Conservation (phyloP, 2,797 vertebrate genomes). For the Chaetophractus vellerosus region DNA sequence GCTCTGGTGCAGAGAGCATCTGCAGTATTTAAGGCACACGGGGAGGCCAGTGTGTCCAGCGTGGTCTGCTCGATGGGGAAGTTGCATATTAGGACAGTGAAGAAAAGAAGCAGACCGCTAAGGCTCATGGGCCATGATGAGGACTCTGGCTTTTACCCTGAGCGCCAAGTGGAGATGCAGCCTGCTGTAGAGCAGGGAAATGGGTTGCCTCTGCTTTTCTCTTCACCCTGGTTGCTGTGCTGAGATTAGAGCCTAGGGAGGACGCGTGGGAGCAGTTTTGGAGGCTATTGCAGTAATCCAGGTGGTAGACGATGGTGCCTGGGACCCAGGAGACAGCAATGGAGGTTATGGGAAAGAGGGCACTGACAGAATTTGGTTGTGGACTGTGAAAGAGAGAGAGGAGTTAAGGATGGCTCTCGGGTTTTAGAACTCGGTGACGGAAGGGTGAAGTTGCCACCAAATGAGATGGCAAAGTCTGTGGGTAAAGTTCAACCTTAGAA, state of each 20-base stretch:
- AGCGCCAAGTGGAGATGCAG: fast-evolving
- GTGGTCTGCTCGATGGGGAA: fast-evolving
- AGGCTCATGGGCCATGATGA: not conserved
- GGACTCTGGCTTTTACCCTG: not conserved
- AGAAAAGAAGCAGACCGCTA: not conserved
- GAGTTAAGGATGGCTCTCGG: too few relatives aligned
- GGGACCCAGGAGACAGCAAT: not conserved
- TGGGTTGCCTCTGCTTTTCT: fast-evolving
- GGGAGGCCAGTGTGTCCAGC: too few relatives aligned
- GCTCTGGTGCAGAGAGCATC: fast-evolving
- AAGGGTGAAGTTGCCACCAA: too few relatives aligned
- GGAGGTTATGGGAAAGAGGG: too few relatives aligned
- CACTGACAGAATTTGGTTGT: too few relatives aligned
- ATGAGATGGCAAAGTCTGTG: not conserved
- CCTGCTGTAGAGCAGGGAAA: not conserved
- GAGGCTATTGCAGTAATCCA: fast-evolving
- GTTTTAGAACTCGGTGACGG: too few relatives aligned
- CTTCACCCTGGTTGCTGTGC: fast-evolving
- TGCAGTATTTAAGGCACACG: not conserved
- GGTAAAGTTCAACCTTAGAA: not conserved
- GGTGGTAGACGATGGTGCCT: not conserved
- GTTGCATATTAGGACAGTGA: too few relatives aligned
- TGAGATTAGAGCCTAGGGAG: not conserved
- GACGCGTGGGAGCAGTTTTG: not conserved
- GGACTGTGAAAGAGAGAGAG: too few relatives aligned